Base-by-base conservation (phyloP, 2,797 vertebrate species). In the Sibirionetta formosa region DNA sequence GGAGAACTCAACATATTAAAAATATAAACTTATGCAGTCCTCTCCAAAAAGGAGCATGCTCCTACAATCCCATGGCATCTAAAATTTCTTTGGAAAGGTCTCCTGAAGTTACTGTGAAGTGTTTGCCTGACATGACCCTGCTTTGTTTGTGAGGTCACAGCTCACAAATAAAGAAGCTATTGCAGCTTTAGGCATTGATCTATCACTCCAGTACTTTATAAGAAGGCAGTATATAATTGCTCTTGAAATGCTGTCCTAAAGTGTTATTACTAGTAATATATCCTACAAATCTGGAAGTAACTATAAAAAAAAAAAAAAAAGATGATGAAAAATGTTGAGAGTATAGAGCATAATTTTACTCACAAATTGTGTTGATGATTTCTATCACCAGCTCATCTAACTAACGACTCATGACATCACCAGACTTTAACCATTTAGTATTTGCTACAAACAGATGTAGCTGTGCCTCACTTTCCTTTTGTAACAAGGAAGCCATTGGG, bases 91-190 rank as follows among this genome's bases (percentile, higher is more conserved):
- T 87, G 86, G 78, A 80, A 90, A 95, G 13, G 14, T 77, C 64
- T 93, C 78, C 78, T 84, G 78, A 85, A 82, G 81, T 93, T 90
- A 79, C 53, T 86, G 60, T 77, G 77, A 82, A 85, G 46, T 68
- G 27, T 87, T 96, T 94, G 75, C 82, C 93, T 93, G 65, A 70
- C 60, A 70, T 68, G 78, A 95, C 82, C 83, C 83, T 23, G 40
- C 29, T 89, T 31, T n/a, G 36, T 84, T 91, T 88, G 78, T 1
- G 2, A 94, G 88, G 85, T 94, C 71, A 38, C 42, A 68, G 78
- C 86, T 97, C 90, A 85, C 82, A 89, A 89, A 87, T 71, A 91
- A 96, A 92, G 65, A 90, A 87, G 84, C 65, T 88, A 16, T 2
- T 91, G 72, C 54, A 86, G 92, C 79, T 96, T 91, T 82, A 76